A percentile compares a stretch with the other conserved stretches of the same genome.
These are phyloP conservation scores for Cinara cedri DNA, from an alignment of 2,888 invertebrate species.

Conservation along the genomic window DNA sequence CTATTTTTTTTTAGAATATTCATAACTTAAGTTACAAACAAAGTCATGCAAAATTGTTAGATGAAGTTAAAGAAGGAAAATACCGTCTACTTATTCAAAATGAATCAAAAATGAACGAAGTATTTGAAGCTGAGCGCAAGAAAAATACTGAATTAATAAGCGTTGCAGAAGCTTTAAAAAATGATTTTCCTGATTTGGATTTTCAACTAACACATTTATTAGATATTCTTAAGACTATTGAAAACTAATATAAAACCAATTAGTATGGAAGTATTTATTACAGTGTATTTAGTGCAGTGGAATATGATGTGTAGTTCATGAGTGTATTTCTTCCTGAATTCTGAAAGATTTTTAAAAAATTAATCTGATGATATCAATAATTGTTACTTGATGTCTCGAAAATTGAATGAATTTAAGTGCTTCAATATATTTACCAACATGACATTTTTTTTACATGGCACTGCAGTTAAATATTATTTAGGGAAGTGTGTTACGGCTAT, in stretches of 20 bases:
- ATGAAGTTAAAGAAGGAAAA: slow-evolving; percentile 63
- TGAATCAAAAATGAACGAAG: slow-evolving; percentile 66
- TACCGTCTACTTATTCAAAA: slow-evolving; percentile 63
- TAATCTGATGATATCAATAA: too few relatives aligned
- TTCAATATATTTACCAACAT: too few relatives aligned
- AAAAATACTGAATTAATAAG: slow-evolving; percentile 68
- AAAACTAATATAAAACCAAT: background rate
- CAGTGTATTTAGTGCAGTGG: too few relatives aligned
- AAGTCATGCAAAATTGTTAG: slow-evolving; percentile 70
- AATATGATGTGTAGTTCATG: too few relatives aligned
- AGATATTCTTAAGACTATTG: slow-evolving; percentile 59
- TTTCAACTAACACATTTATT: slow-evolving; percentile 60
- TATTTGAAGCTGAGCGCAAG: slow-evolving; percentile 68
- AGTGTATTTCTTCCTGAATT: too few relatives aligned
- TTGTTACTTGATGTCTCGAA: too few relatives aligned
- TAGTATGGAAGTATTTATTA: too few relatives aligned
- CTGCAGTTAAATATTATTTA: too few relatives aligned
- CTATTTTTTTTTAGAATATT: slow-evolving; percentile 64
- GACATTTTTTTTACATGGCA: too few relatives aligned
- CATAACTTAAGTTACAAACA: slow-evolving; percentile 73
- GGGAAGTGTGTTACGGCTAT: too few relatives aligned
- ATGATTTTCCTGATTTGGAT: slow-evolving; percentile 69
- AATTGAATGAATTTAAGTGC: too few relatives aligned
- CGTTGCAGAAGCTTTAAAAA: slow-evolving; percentile 67
- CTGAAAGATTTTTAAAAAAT: too few relatives aligned